Base-by-base conservation (phyloP, 2,888 invertebrate species). In the Tetrapedia diversipes region DNA sequence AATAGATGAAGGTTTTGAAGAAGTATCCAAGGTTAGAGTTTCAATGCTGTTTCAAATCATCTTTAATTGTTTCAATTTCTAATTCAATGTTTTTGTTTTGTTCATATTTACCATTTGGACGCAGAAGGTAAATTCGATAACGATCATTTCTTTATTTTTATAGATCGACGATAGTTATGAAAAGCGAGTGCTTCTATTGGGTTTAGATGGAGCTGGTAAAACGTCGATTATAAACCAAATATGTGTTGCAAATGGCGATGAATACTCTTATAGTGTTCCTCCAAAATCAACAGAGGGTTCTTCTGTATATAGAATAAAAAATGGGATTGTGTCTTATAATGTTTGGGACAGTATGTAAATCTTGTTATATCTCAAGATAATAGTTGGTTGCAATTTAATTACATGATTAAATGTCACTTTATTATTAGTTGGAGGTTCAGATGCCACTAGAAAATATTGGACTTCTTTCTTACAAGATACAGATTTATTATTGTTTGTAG, bases 1-100 rank as follows among this genome's bases (percentile, higher is more conserved):
- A 16, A 91, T 92, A 69, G 92, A 92, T 73, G 92, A 92, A 84
- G 92, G 92, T 34, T 92, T 92, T 67, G 92, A 92, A 69, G 92
- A 92, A 80, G 90, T 92, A 39, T 88, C 90, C 22, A 91, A 91
- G 90, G 92, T 92, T 87, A 84, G 87, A 80, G 72, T 69, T 66
- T 59, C 27, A 32, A 54, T 65, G 57, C 54, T 66, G 56, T 47
- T 69, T 29, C 14, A 11, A 37, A 24, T 10, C 8, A 10, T 37
- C 43, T 16, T 22, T 7, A n/a, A 29, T 11, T 7, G 29, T 51
- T 51, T 59, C 11, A 16, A 53, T 24, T 16, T 1, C 0, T 3
- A n/a, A 19, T 24, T 56, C 7, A 11, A n/a, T 19, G 19, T 10
- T 14, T 37, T 19, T 4, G 2, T 32, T n/a, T 27, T 37, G 6